A percentile compares a stretch with the other conserved stretches of the same genome.
These are phyloP conservation scores for Acipenser transmontanus DNA, from an alignment of 2,797 vertebrate genomes.

Conservation along the genomic window DNA sequence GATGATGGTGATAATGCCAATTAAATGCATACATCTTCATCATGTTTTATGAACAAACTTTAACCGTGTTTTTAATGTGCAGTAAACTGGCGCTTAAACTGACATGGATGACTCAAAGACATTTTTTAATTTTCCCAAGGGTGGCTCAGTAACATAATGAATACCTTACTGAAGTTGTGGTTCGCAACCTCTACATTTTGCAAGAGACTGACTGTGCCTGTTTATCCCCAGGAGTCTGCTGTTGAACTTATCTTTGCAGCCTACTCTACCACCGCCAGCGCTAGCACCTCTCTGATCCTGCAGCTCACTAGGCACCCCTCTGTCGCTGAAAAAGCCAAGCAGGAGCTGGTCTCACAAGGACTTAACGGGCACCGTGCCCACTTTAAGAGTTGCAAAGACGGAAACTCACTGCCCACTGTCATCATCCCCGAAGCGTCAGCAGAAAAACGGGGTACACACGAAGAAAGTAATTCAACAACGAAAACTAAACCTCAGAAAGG, in stretches of 20 bases:
- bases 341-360: conserved; percentile 71
- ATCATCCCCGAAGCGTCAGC: background rate
- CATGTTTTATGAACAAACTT: too few species aligned
- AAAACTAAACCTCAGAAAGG: conserved; percentile 17
- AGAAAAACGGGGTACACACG: background rate
- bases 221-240: conserved; percentile 75
- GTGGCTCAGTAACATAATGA: background rate
- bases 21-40: too few species aligned
- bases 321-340: conserved; percentile 61
- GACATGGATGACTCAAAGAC: too few species aligned
- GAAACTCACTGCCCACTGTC: conserved; percentile 3
- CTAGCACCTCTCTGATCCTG: conserved; percentile 86
- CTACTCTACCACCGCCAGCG: conserved; percentile 93
- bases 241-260: conserved; percentile 94
- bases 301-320: conserved; percentile 78
- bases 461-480: background rate
- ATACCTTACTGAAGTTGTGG: background rate
- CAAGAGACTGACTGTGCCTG: conserved; percentile 17
- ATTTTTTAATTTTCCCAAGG: background rate
- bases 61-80: too few species aligned
- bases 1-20: too few species aligned
- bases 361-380: conserved; percentile 33
- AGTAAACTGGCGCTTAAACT: too few species aligned
- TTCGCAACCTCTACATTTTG: background rate
- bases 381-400: background rate